phyloP scores from a whole-genome alignment of 1,140 invertebrate genomes.

The Heliconius nattereri region DNA sequence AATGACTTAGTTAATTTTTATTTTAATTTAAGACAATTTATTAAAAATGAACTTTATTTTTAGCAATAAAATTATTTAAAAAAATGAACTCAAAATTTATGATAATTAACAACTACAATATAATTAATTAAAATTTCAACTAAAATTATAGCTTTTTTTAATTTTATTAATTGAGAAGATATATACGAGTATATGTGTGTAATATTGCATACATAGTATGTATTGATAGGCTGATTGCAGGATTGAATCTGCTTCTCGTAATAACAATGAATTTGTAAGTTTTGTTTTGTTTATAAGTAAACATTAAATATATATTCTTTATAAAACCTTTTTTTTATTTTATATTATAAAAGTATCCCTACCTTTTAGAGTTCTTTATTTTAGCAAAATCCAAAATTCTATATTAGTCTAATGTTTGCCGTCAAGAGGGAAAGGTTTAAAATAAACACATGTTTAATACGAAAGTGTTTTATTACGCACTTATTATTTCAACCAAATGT shows the following conservation, averaged over 20 bases:
- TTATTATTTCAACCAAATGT: conserved; percentile 81
- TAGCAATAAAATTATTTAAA: too few relatives aligned
- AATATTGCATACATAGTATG: neutral
- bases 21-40: neutral
- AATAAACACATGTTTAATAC: conserved; percentile 60
- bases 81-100: too few relatives aligned
- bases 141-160: too few relatives aligned
- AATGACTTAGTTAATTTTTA: neutral
- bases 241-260: neutral
- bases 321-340: neutral
- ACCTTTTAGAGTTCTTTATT: too few relatives aligned
- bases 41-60: neutral
- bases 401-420: too few relatives aligned
- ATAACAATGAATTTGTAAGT: neutral
- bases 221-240: neutral
- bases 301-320: neutral
- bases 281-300: neutral
- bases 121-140: too few relatives aligned
- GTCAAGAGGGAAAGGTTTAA: neutral
- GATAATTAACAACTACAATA: too few relatives aligned
- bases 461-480: conserved; percentile 81
- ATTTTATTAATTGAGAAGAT: too few relatives aligned
- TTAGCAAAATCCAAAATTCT: too few relatives aligned
- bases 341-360: neutral
- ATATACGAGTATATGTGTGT: neutral